Conservation (phyloP, 1,140 invertebrate species). For the Neuroterus valhalla region DNA sequence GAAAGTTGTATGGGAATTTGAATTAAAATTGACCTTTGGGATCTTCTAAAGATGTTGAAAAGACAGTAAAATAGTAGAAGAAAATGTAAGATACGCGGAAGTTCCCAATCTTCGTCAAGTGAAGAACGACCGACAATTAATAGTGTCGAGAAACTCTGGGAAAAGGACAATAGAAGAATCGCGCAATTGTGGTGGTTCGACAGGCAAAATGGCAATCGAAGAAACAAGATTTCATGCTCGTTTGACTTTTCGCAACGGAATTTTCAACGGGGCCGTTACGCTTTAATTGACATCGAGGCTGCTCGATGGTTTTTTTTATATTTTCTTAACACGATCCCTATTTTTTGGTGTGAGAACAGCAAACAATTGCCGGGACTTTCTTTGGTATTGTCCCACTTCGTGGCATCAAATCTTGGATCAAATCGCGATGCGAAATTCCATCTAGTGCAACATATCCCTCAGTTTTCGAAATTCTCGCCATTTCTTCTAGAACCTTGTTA, state of each 20-base stretch:
- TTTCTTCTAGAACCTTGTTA: too few species aligned
- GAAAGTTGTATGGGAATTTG: constrained; percentile 23
- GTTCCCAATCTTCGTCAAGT: background rate
- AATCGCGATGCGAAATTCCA: background rate
- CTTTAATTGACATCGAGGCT: constrained; percentile 60
- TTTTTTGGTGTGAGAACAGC: background rate
- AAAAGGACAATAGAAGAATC: constrained; percentile 14
- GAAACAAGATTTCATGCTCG: constrained; percentile 54
- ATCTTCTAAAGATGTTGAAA: background rate
- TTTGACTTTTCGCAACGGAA: constrained; percentile 57
- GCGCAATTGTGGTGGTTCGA: constrained; percentile 16
- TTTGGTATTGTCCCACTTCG: background rate
- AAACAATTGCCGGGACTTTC: constrained; percentile 1
- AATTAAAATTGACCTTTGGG: constrained; percentile 14
- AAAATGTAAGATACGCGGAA: constrained; percentile 1
- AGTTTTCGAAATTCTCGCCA: too few species aligned
- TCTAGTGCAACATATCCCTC: too few species aligned
- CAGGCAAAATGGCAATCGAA: constrained; percentile 45
- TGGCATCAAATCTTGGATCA: background rate
- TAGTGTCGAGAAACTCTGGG: constrained; percentile 18
- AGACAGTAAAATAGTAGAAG: background rate
- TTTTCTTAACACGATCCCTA: constrained; percentile 43
- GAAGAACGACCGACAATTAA: background rate
- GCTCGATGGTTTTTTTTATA: constrained; percentile 43
- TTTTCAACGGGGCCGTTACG: constrained; percentile 59